These are phyloP conservation scores for Drosophila repletoides DNA, from an alignment of 1,140 invertebrate species.

Conservation along the genomic window DNA sequence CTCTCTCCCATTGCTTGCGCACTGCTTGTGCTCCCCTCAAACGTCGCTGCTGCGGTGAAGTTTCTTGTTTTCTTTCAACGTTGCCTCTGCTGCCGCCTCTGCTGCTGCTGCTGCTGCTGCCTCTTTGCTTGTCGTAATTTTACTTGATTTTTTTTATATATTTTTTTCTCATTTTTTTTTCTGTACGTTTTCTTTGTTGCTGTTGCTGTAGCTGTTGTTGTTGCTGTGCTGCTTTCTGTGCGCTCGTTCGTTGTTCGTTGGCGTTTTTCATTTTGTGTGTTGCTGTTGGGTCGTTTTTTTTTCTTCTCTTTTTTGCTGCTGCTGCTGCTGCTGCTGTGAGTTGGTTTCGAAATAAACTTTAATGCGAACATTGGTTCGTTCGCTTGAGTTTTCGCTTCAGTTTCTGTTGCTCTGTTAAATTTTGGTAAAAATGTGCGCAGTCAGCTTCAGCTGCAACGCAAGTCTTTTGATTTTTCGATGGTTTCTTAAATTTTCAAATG, in stretches of 20 bases:
- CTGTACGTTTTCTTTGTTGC: constrained; percentile 33
- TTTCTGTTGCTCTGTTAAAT: constrained; percentile 79
- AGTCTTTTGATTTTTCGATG: constrained; percentile 8
- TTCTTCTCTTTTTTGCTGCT: constrained; percentile 16
- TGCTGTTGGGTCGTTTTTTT: constrained; percentile 48
- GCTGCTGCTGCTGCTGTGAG: constrained; percentile 37
- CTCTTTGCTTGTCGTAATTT: constrained; percentile 75
- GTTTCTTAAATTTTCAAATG: neutral
- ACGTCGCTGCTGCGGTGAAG: constrained; percentile 51
- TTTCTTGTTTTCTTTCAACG: constrained; percentile 75
- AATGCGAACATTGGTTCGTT: constrained; percentile 75
- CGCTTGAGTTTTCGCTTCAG: constrained; percentile 62
- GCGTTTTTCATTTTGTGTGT: constrained; percentile 62
- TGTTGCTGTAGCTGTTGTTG: constrained; percentile 33
- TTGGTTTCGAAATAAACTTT: constrained; percentile 77
- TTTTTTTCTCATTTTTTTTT: constrained; percentile 47
- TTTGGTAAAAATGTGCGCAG: constrained; percentile 67
- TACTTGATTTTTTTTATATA: constrained; percentile 62
- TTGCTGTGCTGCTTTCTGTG: constrained; percentile 67
- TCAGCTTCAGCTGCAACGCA: constrained; percentile 53
- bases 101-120: constrained; percentile 28
- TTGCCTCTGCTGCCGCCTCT: constrained; percentile 24
- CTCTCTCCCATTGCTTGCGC: constrained; percentile 7
- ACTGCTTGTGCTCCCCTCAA: constrained; percentile 20
- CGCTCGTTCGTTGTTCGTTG: constrained; percentile 54